Percentiles rank a stretch among this genome's conserved stretches.
Evolutionary conservation across 2,113 vertebrate genomes (phyloP).

Genomic region (Calonectris borealis): DNA sequence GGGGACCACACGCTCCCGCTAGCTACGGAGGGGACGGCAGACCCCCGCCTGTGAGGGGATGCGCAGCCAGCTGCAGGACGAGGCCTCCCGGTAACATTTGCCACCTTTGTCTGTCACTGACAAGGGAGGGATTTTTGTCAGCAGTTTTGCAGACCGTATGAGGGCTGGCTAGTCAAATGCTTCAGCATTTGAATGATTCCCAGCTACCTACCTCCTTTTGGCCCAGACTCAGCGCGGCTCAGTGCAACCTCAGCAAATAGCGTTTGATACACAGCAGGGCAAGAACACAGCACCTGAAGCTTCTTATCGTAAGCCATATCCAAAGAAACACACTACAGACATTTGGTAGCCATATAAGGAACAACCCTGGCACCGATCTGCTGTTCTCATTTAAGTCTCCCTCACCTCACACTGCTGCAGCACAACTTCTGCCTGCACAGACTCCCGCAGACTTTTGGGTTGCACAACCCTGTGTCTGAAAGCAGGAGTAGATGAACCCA

Average conservation of each 20-base stretch:
- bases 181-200: neutral
- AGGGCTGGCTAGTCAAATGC: neutral
- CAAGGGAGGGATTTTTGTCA: neutral
- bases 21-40: neutral
- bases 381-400: neutral
- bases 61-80: rapidly evolving
- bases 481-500: neutral
- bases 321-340: neutral
- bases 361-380: neutral
- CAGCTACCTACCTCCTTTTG: neutral
- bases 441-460: neutral
- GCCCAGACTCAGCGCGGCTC: neutral
- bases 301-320: neutral
- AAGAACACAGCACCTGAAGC: neutral
- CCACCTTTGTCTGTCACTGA: neutral
- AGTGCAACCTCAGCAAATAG: neutral
- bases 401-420: neutral
- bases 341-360: neutral
- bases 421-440: neutral
- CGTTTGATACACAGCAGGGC: neutral
- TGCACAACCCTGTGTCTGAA: neutral
- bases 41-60: rapidly evolving
- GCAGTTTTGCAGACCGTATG: neutral
- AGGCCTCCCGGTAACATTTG: neutral
- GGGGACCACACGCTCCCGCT: neutral